Conservation (phyloP, 1,140 invertebrate genomes). For the Lucilia cuprina region DNA sequence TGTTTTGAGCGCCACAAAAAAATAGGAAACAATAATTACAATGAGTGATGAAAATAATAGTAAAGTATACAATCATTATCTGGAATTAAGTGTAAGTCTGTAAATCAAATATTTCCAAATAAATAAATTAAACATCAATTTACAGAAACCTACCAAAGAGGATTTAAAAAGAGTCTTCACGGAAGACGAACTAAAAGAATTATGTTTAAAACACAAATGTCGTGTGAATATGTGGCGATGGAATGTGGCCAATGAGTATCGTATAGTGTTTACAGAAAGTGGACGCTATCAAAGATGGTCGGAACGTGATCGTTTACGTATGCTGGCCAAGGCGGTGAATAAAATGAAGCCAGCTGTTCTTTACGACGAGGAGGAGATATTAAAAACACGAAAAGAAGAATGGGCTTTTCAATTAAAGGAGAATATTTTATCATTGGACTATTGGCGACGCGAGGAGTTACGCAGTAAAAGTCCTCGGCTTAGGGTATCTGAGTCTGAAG, state of each 20-base stretch:
- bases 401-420: not conserved
- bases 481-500: not conserved
- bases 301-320: not conserved
- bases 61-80: no score
- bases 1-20: no score
- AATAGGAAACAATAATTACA: no score
- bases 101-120: no score
- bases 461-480: not conserved
- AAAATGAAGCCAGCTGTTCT: not conserved
- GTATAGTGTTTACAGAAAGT: not conserved
- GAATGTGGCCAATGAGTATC: slow-evolving; percentile 14
- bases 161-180: not conserved
- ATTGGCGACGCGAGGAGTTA: not conserved
- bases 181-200: not conserved
- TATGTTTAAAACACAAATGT: slow-evolving; percentile 2
- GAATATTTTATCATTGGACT: not conserved
- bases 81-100: no score
- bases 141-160: not conserved
- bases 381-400: not conserved
- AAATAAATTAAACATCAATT: no score
- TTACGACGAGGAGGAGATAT: not conserved
- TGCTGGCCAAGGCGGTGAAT: slow-evolving; percentile 15
- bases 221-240: not conserved
- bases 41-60: no score
- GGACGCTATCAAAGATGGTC: not conserved